Conservation (phyloP, 2,888 invertebrate genomes). For the Glaucopsyche alexis region DNA sequence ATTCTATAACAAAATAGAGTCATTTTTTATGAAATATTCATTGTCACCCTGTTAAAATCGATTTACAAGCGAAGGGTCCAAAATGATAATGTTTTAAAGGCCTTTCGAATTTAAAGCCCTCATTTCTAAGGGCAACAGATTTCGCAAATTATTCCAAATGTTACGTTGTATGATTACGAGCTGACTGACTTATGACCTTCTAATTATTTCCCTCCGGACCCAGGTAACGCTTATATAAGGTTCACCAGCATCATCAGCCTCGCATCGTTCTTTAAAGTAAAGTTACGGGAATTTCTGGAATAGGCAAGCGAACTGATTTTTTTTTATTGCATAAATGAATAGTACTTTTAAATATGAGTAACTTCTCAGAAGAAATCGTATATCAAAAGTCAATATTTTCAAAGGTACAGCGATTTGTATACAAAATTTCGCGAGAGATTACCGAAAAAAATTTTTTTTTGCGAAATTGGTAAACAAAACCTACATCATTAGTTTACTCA, state of each 20-base stretch:
- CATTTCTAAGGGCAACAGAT: neutral
- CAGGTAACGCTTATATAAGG: neutral
- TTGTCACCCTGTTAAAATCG: slow-evolving; percentile 23
- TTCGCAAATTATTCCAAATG: slow-evolving; percentile 13
- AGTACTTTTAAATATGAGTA: no score
- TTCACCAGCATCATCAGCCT: neutral
- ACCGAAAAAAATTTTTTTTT: no score
- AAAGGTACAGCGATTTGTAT: no score
- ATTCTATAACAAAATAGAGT: neutral
- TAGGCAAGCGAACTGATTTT: no score
- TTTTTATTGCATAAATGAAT: no score
- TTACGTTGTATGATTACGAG: neutral
- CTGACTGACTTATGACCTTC: slow-evolving; percentile 4
- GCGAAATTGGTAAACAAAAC: no score
- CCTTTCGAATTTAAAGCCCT: slow-evolving; percentile 5
- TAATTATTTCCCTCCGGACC: neutral
- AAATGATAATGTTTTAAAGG: slow-evolving; percentile 9
- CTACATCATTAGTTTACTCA: no score
- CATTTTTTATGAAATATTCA: neutral
- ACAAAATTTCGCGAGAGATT: no score
- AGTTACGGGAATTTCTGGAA: no score
- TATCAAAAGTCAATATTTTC: no score
- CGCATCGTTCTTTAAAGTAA: neutral
- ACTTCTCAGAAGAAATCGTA: no score
- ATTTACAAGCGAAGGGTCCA: slow-evolving; percentile 20